Percentiles rank a stretch among this genome's conserved stretches.
phyloP scores from a whole-genome alignment of 2,888 invertebrate species.

The Podotricha telesiphe region DNA sequence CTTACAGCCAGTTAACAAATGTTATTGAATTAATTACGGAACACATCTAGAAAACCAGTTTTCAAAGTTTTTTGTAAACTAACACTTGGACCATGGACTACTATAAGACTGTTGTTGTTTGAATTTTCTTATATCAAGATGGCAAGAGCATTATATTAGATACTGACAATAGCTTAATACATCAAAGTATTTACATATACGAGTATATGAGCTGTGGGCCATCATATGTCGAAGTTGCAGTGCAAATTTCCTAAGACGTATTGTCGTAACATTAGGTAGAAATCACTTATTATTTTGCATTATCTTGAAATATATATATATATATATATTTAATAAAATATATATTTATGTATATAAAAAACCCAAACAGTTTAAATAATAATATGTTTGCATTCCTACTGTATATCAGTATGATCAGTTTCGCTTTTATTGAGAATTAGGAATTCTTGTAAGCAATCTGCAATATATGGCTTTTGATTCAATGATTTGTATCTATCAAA shows the following conservation, averaged over 20 bases:
- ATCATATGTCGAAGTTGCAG: no score
- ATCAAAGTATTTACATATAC: no score
- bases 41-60: slow-evolving; percentile 14
- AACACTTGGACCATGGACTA: background rate
- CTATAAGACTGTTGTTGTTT: background rate
- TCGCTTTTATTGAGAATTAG: slow-evolving; percentile 16
- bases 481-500: slow-evolving; percentile 18
- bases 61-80: background rate
- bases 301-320: no score
- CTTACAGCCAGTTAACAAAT: slow-evolving; percentile 33
- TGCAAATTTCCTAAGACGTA: no score
- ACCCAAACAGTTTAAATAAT: background rate
- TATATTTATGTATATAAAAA: background rate
- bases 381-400: background rate
- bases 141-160: background rate
- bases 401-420: background rate
- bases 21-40: slow-evolving; percentile 38
- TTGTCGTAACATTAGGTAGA: no score
- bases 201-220: no score
- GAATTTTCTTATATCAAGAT: background rate
- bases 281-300: no score
- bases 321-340: background rate
- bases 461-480: slow-evolving; percentile 16
- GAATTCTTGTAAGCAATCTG: slow-evolving; percentile 25
- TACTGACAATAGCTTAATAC: no score